Evolutionary conservation across 2,113 vertebrate genomes (phyloP), one percentile per base, ranked within the genome.

Genomic region (Tragelaphus imberbis): DNA sequence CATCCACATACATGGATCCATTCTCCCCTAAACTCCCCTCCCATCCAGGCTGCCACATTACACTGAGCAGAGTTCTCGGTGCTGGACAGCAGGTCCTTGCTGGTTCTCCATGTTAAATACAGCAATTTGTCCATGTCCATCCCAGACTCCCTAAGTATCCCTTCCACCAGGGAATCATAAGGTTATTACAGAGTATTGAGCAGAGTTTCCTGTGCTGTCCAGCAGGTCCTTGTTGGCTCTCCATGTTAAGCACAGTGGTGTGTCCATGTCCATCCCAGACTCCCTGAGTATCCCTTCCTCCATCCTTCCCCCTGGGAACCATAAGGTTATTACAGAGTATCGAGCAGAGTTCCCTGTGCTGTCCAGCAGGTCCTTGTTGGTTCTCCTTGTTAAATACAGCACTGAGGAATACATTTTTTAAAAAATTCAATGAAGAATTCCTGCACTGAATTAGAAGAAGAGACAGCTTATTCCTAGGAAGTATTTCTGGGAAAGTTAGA

Each of bases 141-240:
- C 58, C 23, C 58, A 59, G 23, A 5, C 58, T 59, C 58, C 58
- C 58, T 59, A 1, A 59, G 3, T 25, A 5, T 27, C 9, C 58
- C 58, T 59, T 59, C 58, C 23, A 9, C 1, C 23, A 58, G 51
- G 3, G 14, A 44, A 44, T 0, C 44, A 53, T 53, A 53, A 53
- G 3, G 51, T 53, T 15, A 53, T 58, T 21, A 58, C 23, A 25
- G 23, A 58, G 56, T 0, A 58, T 10, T 58, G 56, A 61, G 12
- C 27, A 61, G 59, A 61, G 15, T 9, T 10, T 4, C 33, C 33
- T 19, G 4, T 19, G 65, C 16, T 10, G 8, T 0, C 0, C 1
- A 68, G 16, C 16, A 68, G 33, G 16, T 5, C 7, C 33, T 65
- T n/a, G 3, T 0, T n/a, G 33, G 7, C 2, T 65, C 30, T 65